These are phyloP conservation scores for Pitta sordida DNA, from an alignment of 2,113 vertebrate species.

Conservation along the genomic window DNA sequence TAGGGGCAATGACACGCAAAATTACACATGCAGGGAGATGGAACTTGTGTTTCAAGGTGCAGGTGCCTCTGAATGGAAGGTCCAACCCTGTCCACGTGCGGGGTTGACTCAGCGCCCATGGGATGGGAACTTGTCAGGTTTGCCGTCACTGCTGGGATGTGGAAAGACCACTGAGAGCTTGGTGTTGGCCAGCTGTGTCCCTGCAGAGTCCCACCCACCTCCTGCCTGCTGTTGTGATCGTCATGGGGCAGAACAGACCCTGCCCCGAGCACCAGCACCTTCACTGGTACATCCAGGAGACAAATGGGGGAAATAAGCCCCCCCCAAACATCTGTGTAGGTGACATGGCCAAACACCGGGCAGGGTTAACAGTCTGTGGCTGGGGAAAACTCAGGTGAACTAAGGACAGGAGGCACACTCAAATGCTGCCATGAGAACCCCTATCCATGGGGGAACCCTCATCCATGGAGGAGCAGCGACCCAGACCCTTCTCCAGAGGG, in stretches of 20 bases:
- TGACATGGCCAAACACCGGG: neutral
- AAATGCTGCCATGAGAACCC: neutral
- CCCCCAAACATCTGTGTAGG: neutral
- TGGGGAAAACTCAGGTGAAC: neutral
- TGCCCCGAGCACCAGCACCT: neutral
- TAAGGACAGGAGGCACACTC: neutral
- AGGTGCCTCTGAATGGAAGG: neutral
- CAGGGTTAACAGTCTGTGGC: neutral
- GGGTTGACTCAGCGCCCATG: fast-evolving
- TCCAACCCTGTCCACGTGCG: fast-evolving
- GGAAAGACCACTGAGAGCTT: fast-evolving
- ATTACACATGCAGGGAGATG: conserved; percentile 32
- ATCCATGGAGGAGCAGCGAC: neutral
- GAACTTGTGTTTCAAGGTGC: neutral
- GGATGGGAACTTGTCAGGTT: neutral
- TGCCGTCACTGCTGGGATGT: neutral
- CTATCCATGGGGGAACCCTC: neutral
- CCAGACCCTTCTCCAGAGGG: neutral
- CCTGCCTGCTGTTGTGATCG: neutral
- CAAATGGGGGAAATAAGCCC: neutral
- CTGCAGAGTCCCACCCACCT: neutral
- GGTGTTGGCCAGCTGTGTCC: neutral
- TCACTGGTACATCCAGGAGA: neutral
- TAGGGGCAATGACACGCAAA: conserved; percentile 54
- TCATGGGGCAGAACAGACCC: neutral